Evolutionary conservation across 2,797 vertebrate species (phyloP).

Genomic region (Coilia nasus): DNA sequence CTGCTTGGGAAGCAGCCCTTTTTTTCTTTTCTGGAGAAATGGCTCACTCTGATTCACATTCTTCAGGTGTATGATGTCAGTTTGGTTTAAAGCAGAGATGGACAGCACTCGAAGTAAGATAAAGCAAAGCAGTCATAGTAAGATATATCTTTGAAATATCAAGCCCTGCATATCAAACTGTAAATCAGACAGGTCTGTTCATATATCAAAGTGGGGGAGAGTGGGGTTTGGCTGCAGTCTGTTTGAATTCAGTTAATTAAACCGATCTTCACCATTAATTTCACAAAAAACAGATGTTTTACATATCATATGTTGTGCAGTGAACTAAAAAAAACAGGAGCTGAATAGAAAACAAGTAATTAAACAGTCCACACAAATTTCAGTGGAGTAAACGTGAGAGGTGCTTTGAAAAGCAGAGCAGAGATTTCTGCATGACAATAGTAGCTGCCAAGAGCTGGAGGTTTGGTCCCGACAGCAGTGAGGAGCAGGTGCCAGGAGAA

Average conservation of each 20-base stretch:
- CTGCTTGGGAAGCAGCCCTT: neutral
- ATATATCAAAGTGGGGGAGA: too few species aligned
- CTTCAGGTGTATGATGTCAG: neutral
- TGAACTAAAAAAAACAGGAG: slow-evolving; percentile 5
- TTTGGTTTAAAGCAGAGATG: too few species aligned
- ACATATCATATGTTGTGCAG: neutral
- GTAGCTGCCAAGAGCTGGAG: slow-evolving; percentile 72
- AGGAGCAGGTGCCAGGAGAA: slow-evolving; percentile 75
- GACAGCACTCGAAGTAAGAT: too few species aligned
- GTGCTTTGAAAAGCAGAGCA: slow-evolving; percentile 70
- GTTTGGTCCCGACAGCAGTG: slow-evolving; percentile 69
- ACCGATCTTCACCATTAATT: too few species aligned
- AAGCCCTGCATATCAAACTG: too few species aligned
- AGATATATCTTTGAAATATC: too few species aligned
- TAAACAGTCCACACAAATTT: slow-evolving; percentile 65
- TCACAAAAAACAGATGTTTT: neutral
- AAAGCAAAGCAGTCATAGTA: too few species aligned
- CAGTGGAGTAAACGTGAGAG: slow-evolving; percentile 67
- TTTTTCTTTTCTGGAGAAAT: neutral
- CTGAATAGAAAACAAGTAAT: slow-evolving; percentile 50
- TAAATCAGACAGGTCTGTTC: too few species aligned
- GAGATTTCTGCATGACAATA: slow-evolving; percentile 72
- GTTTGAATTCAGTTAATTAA: too few species aligned
- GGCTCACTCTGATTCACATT: neutral
- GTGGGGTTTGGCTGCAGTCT: too few species aligned